Evolutionary conservation across 30 jellyfish, hydroid and myxozoan genomes (phyloP).

Genomic region (Hydractinia echinata): DNA sequence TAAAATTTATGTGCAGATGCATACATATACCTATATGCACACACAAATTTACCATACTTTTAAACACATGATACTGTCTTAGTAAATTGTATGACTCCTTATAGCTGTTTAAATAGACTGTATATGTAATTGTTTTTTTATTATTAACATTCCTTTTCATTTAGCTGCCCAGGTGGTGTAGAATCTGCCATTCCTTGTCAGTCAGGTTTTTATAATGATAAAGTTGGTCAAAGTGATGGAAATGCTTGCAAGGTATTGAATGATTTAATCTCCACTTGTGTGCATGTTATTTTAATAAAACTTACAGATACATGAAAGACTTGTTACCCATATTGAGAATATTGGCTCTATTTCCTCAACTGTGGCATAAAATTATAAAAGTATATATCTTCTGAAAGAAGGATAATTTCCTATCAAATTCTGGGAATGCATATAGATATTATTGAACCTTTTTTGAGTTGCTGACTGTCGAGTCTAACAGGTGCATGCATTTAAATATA

Average conservation of each 20-base stretch:
- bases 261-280: not conserved
- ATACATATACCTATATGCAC: too few relatives aligned
- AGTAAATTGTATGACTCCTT: not conserved
- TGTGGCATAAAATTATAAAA: too few relatives aligned
- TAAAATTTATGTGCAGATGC: too few relatives aligned
- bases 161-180: constrained; percentile 88
- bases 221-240: constrained; percentile 61
- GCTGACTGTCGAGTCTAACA: too few relatives aligned
- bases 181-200: constrained; percentile 79
- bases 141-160: not conserved
- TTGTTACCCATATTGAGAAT: too few relatives aligned
- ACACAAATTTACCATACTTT: too few relatives aligned
- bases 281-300: not conserved
- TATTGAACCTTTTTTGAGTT: too few relatives aligned
- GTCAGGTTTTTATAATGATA: constrained; percentile 66
- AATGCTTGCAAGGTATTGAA: constrained; percentile 82
- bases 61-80: not conserved
- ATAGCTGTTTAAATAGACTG: not conserved
- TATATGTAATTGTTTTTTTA: not conserved
- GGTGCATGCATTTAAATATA: too few relatives aligned
- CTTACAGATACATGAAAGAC: not conserved
- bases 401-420: too few relatives aligned
- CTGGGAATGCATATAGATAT: too few relatives aligned
- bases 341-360: too few relatives aligned
- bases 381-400: too few relatives aligned